phyloP scores from a whole-genome alignment of 2,797 vertebrate genomes.

The Gastrophryne carolinensis region DNA sequence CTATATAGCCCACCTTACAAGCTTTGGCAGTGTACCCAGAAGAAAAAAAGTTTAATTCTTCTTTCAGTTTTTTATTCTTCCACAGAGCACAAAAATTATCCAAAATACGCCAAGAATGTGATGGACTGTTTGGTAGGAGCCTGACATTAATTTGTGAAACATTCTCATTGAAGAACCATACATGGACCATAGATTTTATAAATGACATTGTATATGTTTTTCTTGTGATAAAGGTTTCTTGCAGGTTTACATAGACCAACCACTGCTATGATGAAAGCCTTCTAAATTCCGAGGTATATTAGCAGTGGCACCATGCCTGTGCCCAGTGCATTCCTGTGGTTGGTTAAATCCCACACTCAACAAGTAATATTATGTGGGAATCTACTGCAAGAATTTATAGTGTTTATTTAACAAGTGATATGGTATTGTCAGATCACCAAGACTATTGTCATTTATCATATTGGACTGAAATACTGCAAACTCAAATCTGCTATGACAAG shows the following conservation, averaged over 20 bases:
- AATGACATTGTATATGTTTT: neutral
- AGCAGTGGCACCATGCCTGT: slow-evolving; percentile 17
- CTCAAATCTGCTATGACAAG: neutral
- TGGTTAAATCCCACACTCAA: slow-evolving; percentile 31
- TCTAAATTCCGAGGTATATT: slow-evolving; percentile 24
- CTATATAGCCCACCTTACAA: too few relatives aligned
- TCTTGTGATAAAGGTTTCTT: neutral
- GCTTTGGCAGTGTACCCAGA: too few relatives aligned
- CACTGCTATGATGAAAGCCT: slow-evolving; percentile 7
- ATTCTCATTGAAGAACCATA: neutral
- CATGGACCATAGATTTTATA: neutral
- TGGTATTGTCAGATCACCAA: neutral
- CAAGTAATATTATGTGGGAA: slow-evolving; percentile 22
- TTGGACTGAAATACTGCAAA: neutral
- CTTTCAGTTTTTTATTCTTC: too few relatives aligned
- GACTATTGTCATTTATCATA: neutral
- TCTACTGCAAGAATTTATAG: slow-evolving; percentile 20
- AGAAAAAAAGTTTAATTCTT: too few relatives aligned
- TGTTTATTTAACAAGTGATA: slow-evolving; percentile 11
- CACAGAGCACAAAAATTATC: too few relatives aligned
- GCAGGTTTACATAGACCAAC: slow-evolving; percentile 8
- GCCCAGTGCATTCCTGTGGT: slow-evolving; percentile 36
- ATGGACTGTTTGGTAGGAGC: too few relatives aligned
- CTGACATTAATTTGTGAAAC: neutral
- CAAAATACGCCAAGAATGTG: too few relatives aligned